phyloP scores from a whole-genome alignment of 2,888 invertebrate genomes.

The Pinctada fucata region DNA sequence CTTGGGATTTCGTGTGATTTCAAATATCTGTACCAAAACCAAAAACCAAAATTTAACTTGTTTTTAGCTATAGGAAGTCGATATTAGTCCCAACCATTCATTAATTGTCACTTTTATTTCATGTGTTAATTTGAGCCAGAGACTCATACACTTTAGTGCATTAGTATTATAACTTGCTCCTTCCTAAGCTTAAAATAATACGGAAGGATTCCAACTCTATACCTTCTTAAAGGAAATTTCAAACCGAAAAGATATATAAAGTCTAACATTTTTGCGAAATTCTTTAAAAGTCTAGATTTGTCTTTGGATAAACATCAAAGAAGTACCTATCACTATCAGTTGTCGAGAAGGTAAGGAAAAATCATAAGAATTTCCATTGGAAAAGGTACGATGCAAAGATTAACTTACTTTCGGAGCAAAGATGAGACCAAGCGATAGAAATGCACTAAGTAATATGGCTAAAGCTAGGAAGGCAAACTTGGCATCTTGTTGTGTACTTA shows the following conservation, averaged over 20 bases:
- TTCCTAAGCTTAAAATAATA: no score
- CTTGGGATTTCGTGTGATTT: constrained; percentile 68
- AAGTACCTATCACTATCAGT: no score
- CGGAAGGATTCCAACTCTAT: no score
- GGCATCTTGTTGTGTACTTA: constrained; percentile 97
- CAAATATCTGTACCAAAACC: constrained; percentile 63
- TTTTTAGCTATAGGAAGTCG: background rate
- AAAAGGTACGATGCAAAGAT: constrained; percentile 6
- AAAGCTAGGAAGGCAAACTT: constrained; percentile 97
- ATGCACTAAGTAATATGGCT: constrained; percentile 98
- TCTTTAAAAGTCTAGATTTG: no score
- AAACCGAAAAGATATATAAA: no score
- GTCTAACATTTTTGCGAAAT: no score
- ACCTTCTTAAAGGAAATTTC: no score
- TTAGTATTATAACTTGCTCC: no score
- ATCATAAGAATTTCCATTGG: background rate
- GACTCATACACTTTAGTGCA: no score
- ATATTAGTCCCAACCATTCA: background rate
- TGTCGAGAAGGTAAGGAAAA: background rate
- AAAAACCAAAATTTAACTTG: background rate
- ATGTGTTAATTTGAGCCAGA: no score
- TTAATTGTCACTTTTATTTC: background rate
- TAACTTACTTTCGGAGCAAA: constrained; percentile 92
- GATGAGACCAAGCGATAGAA: constrained; percentile 98
- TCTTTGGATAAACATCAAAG: no score